These are phyloP conservation scores for Macrocentrus cingulum DNA, from an alignment of 1,140 invertebrate species.

Conservation along the genomic window DNA sequence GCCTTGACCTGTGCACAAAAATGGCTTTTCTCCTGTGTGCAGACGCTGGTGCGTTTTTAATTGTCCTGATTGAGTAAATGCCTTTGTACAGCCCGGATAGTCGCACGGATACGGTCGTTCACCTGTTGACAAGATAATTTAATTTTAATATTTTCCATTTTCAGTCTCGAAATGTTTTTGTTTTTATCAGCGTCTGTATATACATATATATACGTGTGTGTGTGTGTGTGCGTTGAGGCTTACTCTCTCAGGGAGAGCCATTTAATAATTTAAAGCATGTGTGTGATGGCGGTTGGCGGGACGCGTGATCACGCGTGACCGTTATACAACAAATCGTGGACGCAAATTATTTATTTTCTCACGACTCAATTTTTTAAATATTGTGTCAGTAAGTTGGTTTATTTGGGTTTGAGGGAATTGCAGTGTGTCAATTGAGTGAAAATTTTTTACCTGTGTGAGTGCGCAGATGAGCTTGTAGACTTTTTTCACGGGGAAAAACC, in stretches of 20 bases:
- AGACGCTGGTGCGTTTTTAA: conserved; percentile 80
- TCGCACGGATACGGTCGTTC: conserved; percentile 80
- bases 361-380: background rate
- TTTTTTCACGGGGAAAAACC: conserved; percentile 81
- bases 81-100: conserved; percentile 73
- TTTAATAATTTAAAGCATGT: conserved; percentile 49
- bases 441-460: conserved; percentile 72
- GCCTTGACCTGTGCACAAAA: conserved; percentile 70
- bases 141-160: conserved; percentile 18
- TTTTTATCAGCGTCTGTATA: no score
- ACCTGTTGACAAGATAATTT: conserved; percentile 58
- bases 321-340: conserved; percentile 19
- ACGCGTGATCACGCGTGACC: conserved; percentile 41
- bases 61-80: conserved; percentile 83
- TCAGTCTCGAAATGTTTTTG: no score
- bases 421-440: background rate
- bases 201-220: no score
- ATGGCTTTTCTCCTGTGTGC: conserved; percentile 83
- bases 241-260: no score
- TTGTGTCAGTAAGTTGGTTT: no score
- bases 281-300: conserved; percentile 55
- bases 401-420: background rate
- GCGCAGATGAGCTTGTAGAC: conserved; percentile 76
- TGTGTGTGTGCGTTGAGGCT: no score
- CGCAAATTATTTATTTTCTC: background rate